Evolutionary conservation across 1,140 invertebrate species (phyloP), one percentile per base, ranked within the genome.

Genomic region (Aplysia californica): DNA sequence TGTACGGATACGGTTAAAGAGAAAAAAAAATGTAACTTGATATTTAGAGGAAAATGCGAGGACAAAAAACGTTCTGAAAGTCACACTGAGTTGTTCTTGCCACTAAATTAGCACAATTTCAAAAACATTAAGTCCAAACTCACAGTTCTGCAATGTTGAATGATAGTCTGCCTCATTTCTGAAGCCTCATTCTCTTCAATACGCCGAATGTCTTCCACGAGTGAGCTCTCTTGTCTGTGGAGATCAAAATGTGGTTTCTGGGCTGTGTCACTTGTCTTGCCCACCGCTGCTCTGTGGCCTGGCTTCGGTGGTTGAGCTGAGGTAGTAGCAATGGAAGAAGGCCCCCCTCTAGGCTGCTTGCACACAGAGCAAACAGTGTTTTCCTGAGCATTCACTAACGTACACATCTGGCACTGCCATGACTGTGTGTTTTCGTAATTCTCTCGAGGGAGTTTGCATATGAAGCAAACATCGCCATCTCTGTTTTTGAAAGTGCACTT

Each of bases 81-180:
- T n/a, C n/a, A n/a, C n/a, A n/a, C n/a, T n/a, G n/a, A n/a, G n/a
- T n/a, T n/a, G n/a, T n/a, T n/a, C n/a, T n/a, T n/a, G n/a, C n/a
- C n/a, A n/a, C n/a, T n/a, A 50, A 10, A 50, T n/a, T 4, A 65
- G 15, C 0, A 29, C 61, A 65, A 26, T 23, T n/a, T 2, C 21
- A 65, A 33, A 0, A 29, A 65, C 0, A 29, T 65, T 33, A 18
- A 36, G 4, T 5, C n/a, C n/a, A 38, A 59, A 67, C 67, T 68
- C 76, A 95, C 94, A 91, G 95, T 92, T 82, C 93, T 93, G 88
- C 95, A 96, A 87, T 95, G 96, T 59, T 93, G 92, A 59, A 96
- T 92, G 80, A 97, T 96, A 81, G 94, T 92, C 82, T 95, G 93
- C 95, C 95, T 96, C 79, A 95, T 93, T 80, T 94, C 93, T 82